A percentile compares a stretch with the other conserved stretches of the same genome.
phyloP scores from a whole-genome alignment of 2,888 invertebrate genomes.

The Physocephala rufipes region DNA sequence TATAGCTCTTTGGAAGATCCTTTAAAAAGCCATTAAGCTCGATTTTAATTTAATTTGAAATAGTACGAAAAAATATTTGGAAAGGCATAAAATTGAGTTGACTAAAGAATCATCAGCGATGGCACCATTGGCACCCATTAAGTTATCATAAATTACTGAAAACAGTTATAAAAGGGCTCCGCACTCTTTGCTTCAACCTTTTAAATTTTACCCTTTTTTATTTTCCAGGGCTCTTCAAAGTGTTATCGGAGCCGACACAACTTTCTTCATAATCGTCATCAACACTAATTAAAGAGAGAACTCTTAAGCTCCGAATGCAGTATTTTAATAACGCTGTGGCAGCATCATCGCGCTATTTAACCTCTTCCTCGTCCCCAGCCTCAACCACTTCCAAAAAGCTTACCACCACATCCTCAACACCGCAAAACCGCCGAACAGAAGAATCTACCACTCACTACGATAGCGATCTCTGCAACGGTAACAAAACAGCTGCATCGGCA shows the following conservation, averaged over 20 bases:
- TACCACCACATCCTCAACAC: neutral
- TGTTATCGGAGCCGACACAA: no score
- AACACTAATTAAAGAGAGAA: no score
- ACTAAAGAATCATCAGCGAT: neutral
- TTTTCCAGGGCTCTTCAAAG: slow-evolving; percentile 23
- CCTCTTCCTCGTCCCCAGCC: slow-evolving; percentile 47
- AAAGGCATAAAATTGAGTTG: neutral
- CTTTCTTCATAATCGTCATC: neutral
- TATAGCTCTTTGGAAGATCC: no score
- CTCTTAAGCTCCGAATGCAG: slow-evolving; percentile 57
- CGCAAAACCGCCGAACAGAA: neutral
- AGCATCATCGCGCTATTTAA: slow-evolving; percentile 62
- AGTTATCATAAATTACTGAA: neutral
- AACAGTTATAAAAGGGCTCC: neutral
- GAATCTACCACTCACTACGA: slow-evolving; percentile 41
- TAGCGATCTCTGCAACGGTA: slow-evolving; percentile 17
- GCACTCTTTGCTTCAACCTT: neutral
- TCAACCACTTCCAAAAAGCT: slow-evolving; percentile 34
- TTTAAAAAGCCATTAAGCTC: no score
- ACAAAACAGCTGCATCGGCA: slow-evolving; percentile 2
- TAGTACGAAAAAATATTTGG: neutral
- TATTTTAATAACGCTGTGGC: slow-evolving; percentile 62
- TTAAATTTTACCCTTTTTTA: slow-evolving; percentile 19
- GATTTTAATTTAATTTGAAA: no score
- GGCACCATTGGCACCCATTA: neutral